Percentiles rank a stretch among this genome's conserved stretches.
Conservation (phyloP, 2,113 vertebrate species). For the Colistium nudipinnis region DNA sequence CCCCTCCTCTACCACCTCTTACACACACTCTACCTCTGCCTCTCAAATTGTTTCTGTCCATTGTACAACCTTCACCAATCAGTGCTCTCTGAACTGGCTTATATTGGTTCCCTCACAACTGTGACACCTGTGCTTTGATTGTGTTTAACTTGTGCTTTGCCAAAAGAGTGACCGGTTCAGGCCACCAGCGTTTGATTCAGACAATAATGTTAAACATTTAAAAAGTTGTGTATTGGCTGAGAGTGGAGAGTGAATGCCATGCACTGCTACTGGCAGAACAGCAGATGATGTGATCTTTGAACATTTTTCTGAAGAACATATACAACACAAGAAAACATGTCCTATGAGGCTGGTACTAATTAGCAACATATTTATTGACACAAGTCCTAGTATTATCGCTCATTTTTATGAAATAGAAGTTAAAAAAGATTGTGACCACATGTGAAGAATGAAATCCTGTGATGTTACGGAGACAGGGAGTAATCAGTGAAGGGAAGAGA, state of each 20-base stretch:
- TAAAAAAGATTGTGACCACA: conserved; percentile 8
- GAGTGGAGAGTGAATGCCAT: neutral
- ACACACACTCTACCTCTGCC: no score
- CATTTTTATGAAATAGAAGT: conserved; percentile 21
- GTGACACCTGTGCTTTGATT: no score
- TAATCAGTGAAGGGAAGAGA: conserved; percentile 13
- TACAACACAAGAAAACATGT: conserved; percentile 10
- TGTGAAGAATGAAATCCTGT: conserved; percentile 17
- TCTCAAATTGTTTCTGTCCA: no score
- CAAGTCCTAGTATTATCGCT: conserved; percentile 31
- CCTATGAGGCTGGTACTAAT: conserved; percentile 16
- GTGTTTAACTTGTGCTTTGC: no score
- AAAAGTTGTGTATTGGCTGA: neutral
- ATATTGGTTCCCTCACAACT: no score
- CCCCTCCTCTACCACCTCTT: no score
- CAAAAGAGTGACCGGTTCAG: conserved; percentile 14
- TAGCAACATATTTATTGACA: conserved; percentile 49
- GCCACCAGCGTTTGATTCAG: conserved; percentile 20
- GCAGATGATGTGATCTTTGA: conserved; percentile 16
- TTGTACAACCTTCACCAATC: no score
- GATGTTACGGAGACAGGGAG: conserved; percentile 28
- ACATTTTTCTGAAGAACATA: no score
- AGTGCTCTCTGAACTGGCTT: no score
- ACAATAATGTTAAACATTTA: no score
- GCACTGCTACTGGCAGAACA: neutral